Evolutionary conservation across 2,888 invertebrate genomes (phyloP).

Genomic region (Labia minor): DNA sequence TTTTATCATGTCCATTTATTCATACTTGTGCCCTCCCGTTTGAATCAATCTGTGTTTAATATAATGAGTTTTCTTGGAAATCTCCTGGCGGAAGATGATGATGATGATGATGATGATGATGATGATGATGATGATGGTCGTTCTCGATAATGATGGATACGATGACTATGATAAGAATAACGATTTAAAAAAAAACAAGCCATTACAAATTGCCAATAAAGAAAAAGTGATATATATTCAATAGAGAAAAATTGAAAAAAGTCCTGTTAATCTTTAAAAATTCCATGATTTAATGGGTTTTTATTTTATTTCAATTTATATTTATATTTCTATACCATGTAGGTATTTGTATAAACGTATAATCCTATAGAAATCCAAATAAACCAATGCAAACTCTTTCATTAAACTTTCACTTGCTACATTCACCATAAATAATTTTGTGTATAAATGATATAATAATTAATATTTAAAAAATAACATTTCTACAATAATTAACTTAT

Average conservation of each 20-base stretch:
- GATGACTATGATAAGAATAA: neutral
- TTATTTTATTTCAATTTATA: neutral
- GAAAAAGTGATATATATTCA: neutral
- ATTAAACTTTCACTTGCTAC: no score
- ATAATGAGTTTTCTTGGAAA: slow-evolving; percentile 13
- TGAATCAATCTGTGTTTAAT: neutral
- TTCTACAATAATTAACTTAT: no score
- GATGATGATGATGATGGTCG: no score
- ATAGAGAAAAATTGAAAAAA: neutral
- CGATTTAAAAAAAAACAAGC: neutral
- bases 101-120: neutral
- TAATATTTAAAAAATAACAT: no score
- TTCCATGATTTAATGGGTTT: neutral
- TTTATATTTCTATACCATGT: no score
- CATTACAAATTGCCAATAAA: neutral
- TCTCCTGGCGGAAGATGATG: neutral
- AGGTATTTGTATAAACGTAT: no score
- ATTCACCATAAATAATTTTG: no score
- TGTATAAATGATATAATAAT: no score
- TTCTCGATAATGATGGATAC: neutral
- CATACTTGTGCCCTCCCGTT: neutral
- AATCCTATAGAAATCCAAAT: no score
- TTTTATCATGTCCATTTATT: slow-evolving; percentile 8
- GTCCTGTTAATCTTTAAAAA: neutral
- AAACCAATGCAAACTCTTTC: no score